Percentiles rank a stretch among this genome's conserved stretches.
Evolutionary conservation across 2,888 invertebrate genomes (phyloP).

Genomic region (Andrena fulva): DNA sequence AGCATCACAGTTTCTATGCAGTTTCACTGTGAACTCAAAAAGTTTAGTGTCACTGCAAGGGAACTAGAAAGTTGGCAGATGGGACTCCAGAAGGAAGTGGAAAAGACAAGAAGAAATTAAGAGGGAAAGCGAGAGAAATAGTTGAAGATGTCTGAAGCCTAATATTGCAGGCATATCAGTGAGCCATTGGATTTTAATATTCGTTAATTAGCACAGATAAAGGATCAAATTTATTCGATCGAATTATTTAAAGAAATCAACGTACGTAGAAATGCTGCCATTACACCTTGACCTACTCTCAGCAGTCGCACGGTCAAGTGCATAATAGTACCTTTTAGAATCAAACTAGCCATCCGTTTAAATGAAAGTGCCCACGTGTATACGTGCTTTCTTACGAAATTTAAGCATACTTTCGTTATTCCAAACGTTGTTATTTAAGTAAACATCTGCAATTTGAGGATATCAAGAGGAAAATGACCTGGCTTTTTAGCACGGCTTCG

Average conservation of each 20-base stretch:
- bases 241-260: background rate
- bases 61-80: no score
- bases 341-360: slow-evolving; percentile 44
- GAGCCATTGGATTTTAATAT: no score
- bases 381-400: background rate
- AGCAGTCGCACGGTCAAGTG: slow-evolving; percentile 61
- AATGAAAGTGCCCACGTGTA: slow-evolving; percentile 54
- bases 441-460: slow-evolving; percentile 5
- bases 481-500: background rate
- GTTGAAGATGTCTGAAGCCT: no score
- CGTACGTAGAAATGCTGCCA: slow-evolving; percentile 26
- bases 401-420: background rate
- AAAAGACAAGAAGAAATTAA: no score
- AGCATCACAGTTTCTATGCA: no score
- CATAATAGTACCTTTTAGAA: slow-evolving; percentile 62
- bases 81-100: no score
- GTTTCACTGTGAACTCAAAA: no score
- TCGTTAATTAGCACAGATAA: no score
- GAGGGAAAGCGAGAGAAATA: no score
- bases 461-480: background rate
- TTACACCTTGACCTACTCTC: slow-evolving; percentile 66
- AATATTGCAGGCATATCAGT: no score
- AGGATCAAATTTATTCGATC: no score
- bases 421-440: background rate
- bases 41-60: no score